Conservation (phyloP, 1,140 invertebrate species). For the Tetraneura akinire region DNA sequence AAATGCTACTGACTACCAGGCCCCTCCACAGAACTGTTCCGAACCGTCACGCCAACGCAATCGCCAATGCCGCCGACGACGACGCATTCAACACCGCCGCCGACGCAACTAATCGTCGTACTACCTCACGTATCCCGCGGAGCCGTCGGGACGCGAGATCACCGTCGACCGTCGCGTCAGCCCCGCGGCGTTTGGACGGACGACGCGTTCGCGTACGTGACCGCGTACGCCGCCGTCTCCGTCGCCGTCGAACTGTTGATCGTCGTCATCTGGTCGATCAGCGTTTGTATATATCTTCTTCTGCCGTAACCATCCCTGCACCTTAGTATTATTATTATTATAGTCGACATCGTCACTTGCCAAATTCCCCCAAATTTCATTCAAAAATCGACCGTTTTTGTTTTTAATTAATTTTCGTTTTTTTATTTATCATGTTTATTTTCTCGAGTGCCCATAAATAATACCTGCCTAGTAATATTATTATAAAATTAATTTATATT, state of each 20-base stretch:
- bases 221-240: constrained; percentile 53
- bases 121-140: constrained; percentile 20
- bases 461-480: constrained; percentile 30
- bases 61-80: constrained; percentile 58
- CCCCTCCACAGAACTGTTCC: constrained; percentile 54
- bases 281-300: constrained; percentile 54
- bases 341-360: background rate
- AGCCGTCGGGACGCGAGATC: background rate
- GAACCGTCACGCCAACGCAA: background rate
- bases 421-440: background rate
- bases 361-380: background rate
- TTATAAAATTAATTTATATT: constrained; percentile 26
- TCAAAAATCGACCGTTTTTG: background rate
- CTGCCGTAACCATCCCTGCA: constrained; percentile 52
- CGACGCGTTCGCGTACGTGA: constrained; percentile 19
- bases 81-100: background rate
- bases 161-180: background rate
- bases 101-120: constrained; percentile 47
- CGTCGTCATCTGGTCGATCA: constrained; percentile 56
- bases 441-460: background rate
- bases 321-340: constrained; percentile 2
- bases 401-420: background rate
- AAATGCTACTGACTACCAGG: constrained; percentile 71
- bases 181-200: constrained; percentile 1
- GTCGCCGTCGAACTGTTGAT: constrained; percentile 56